phyloP scores from a whole-genome alignment of 1,140 invertebrate genomes.

The Dendroctonus ponderosae region DNA sequence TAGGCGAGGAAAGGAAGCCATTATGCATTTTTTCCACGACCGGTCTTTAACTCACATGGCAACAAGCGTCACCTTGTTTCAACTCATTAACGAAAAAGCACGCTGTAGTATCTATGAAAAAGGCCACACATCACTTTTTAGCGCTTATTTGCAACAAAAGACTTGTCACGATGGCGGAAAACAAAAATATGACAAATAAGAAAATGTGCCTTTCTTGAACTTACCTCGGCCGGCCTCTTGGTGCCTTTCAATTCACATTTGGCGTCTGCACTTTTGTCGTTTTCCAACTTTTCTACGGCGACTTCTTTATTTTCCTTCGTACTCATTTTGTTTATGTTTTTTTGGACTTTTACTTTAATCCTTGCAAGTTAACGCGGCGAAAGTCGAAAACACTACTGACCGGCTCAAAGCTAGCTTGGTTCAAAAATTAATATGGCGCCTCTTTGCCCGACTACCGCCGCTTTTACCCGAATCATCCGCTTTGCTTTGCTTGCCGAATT shows the following conservation, averaged over 20 bases:
- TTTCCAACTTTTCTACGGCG: conserved; percentile 76
- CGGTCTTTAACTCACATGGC: conserved; percentile 40
- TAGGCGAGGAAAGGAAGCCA: conserved; percentile 19
- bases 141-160: conserved; percentile 2
- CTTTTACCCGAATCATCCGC: conserved; percentile 57
- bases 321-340: conserved; percentile 70
- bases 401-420: conserved; percentile 63
- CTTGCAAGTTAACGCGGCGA: conserved; percentile 24
- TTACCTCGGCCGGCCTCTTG: conserved; percentile 84
- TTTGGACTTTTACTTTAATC: conserved; percentile 50
- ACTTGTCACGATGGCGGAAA: conserved; percentile 25
- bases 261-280: conserved; percentile 69
- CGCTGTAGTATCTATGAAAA: neutral
- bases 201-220: conserved; percentile 48
- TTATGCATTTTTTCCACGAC: conserved; percentile 19
- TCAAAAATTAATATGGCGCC: conserved; percentile 83
- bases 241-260: conserved; percentile 82
- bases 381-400: conserved; percentile 60
- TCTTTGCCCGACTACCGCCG: conserved; percentile 60
- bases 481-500: conserved; percentile 29
- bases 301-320: conserved; percentile 83
- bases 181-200: neutral
- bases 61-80: conserved; percentile 37
- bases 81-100: conserved; percentile 2
- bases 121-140: neutral